Base-by-base conservation (phyloP, 2,888 invertebrate genomes). In the Zelleria hepariella region DNA sequence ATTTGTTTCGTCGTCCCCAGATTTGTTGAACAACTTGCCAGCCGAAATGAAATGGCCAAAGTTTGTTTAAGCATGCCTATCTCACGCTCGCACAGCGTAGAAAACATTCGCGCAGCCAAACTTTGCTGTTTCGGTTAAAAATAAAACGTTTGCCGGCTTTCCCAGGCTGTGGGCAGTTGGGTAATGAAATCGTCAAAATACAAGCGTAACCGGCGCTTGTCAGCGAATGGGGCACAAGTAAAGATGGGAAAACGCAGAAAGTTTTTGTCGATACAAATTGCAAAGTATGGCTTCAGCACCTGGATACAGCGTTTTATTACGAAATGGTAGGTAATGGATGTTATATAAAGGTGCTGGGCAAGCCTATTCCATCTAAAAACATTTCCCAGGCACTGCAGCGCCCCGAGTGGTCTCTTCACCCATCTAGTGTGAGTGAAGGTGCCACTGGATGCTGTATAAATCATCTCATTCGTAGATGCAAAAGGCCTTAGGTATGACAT, bases 1-100 rank as follows among this genome's bases (percentile, higher is more conserved):
- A 69, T 72, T 71, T 70, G 73, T 73, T 70, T 67, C 70, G 72
- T 73, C 74, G 73, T 71, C 65, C 65, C 63, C 67, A 68, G 70
- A 69, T 71, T 71, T 71, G 72, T 69, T 68, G 68, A 70, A 70
- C 69, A 72, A 72, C 66, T 71, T 66, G 61, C 59, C 60, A 53
- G 63, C 57, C 63, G 65, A 63, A 66, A 68, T 62, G 67, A 66
- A 66, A 67, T 63, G 66, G 63, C 53, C 61, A 55, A 67, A 67
- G 64, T 67, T 68, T 65, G 60, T 58, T 52, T 48, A 61, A 57
- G 25, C 59, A 55, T 47, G 59, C 55, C 58, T 59, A 20, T 25
- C 60, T 60, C 56, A 59, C 21, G 32, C n/a, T 15, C 57, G 51
- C 60, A 60, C 64, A 64, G 65, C 27, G 55, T 58, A 24, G 0